Conservation (phyloP, 1,140 invertebrate genomes). For the Microplitis demolitor region DNA sequence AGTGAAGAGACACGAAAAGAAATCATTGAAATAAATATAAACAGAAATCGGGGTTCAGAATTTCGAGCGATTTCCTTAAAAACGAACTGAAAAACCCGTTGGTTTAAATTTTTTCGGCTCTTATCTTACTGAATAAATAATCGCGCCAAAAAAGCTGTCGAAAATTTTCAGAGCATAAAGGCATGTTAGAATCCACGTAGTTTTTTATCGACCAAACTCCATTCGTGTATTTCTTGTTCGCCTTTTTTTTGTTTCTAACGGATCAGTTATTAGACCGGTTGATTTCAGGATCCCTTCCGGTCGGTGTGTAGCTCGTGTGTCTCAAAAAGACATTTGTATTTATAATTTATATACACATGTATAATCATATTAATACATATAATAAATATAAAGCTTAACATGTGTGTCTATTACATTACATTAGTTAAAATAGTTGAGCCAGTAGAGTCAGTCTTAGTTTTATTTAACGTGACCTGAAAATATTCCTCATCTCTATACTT, state of each 20-base stretch:
- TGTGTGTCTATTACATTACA: background rate
- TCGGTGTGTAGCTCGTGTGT: background rate
- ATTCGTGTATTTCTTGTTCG: background rate
- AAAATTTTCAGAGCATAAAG: background rate
- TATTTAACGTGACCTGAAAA: conserved; percentile 8
- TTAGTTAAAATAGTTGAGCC: too few relatives aligned
- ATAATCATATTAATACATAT: background rate
- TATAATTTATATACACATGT: background rate
- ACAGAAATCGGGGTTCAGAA: too few relatives aligned
- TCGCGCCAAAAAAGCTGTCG: too few relatives aligned
- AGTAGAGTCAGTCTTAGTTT: background rate
- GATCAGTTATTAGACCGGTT: background rate
- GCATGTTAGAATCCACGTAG: background rate
- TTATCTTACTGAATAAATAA: too few relatives aligned
- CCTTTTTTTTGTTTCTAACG: background rate
- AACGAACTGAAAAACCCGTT: too few relatives aligned
- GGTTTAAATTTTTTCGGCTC: too few relatives aligned
- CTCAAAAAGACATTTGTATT: background rate
- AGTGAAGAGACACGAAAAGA: too few relatives aligned
- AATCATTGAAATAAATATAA: too few relatives aligned
- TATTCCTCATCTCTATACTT: conserved; percentile 16
- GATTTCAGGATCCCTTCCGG: background rate
- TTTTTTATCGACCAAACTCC: background rate
- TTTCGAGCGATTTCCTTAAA: too few relatives aligned
- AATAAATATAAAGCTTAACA: background rate